Conservation (phyloP, 2,797 vertebrate genomes). For the Hoplostethus mediterraneus region DNA sequence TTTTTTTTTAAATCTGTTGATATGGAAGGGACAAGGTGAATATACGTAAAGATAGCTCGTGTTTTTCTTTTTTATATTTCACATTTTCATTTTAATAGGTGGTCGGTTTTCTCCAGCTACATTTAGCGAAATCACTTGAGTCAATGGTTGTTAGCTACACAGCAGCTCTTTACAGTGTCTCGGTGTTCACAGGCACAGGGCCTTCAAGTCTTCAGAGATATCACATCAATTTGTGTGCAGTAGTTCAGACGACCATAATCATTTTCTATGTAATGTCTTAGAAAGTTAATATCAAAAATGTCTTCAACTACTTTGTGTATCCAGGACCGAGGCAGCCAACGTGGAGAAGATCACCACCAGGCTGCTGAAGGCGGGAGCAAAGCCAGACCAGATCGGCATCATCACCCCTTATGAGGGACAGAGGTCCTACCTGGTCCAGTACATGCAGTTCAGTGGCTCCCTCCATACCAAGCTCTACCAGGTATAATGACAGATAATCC, state of each 20-base stretch:
- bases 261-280: background rate
- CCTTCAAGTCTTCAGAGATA: too few species aligned
- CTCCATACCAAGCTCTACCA: constrained; percentile 98
- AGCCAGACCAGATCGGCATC: constrained; percentile 96
- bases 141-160: too few species aligned
- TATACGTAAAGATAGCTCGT: too few species aligned
- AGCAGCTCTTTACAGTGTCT: too few species aligned
- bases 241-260: background rate
- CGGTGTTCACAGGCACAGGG: too few species aligned
- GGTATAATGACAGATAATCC: constrained; percentile 74
- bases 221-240: background rate
- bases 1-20: background rate
- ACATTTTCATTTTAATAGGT: background rate
- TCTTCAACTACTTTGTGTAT: background rate
- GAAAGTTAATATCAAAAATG: too few species aligned
- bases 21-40: background rate
- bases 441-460: constrained; percentile 98
- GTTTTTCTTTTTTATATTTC: background rate
- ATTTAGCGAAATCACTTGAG: too few species aligned
- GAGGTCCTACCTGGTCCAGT: constrained; percentile 95
- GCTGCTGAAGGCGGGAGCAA: constrained; percentile 93
- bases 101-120: too few species aligned
- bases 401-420: constrained; percentile 96
- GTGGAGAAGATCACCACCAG: constrained; percentile 97
- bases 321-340: constrained; percentile 94